phyloP scores from a whole-genome alignment of 1,140 invertebrate species.

The Bombus haemorrhoidalis region DNA sequence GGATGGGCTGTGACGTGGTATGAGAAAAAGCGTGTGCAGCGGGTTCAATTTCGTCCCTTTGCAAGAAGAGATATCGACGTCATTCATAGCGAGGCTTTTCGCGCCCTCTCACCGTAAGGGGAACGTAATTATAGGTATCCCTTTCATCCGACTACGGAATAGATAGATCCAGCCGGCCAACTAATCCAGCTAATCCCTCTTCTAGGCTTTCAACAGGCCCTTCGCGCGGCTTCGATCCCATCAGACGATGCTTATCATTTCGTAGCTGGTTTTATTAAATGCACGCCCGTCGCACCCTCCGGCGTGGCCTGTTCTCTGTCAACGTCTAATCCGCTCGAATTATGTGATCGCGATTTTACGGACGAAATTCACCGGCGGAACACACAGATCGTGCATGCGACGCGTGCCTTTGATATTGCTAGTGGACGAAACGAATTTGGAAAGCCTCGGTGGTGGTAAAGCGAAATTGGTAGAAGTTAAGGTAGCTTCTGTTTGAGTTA shows the following conservation, averaged over 20 bases:
- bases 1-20: neutral
- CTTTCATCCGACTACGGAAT: conserved; percentile 65
- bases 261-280: conserved; percentile 63
- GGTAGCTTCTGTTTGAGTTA: neutral
- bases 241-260: conserved; percentile 55
- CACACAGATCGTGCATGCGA: neutral
- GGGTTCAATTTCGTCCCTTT: conserved; percentile 67
- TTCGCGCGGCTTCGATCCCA: conserved; percentile 52
- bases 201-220: conserved; percentile 56
- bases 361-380: neutral
- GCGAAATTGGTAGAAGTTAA: neutral
- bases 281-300: neutral
- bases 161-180: conserved; percentile 60
- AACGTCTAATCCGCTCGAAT: neutral
- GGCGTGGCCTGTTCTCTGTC: neutral
- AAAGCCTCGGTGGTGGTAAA: neutral
- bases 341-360: neutral
- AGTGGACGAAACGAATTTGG: neutral
- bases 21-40: conserved; percentile 38
- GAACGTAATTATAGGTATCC: conserved; percentile 73
- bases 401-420: neutral
- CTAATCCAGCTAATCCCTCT: conserved; percentile 69
- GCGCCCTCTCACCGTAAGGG: conserved; percentile 60
- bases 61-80: conserved; percentile 69
- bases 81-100: conserved; percentile 68